A percentile compares a stretch with the other conserved stretches of the same genome.
phyloP scores from a whole-genome alignment of 2,113 vertebrate genomes.

The Riparia riparia region DNA sequence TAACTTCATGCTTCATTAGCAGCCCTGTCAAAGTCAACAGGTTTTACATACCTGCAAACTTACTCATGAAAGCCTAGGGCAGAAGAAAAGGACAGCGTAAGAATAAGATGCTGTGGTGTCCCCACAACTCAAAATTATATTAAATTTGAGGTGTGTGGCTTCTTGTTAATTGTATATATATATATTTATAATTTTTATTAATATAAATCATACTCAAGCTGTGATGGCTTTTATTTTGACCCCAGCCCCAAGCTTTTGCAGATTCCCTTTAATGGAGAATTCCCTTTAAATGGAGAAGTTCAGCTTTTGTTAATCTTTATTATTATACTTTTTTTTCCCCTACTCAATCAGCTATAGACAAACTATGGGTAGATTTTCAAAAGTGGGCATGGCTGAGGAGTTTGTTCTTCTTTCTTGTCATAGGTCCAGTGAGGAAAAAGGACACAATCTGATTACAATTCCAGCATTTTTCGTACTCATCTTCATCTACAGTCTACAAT shows the following conservation, averaged over 20 bases:
- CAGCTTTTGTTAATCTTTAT: not conserved
- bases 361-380: not conserved
- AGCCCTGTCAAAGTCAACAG: not conserved
- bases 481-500: not conserved
- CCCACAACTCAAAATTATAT: not conserved
- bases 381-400: not conserved
- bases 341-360: not conserved
- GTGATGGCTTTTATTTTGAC: not conserved
- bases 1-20: not conserved
- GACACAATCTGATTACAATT: not conserved
- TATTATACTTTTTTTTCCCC: not conserved
- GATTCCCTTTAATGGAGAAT: not conserved
- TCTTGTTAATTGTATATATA: not conserved
- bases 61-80: not conserved
- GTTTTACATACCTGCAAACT: constrained; percentile 27
- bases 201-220: not conserved
- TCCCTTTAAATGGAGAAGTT: not conserved
- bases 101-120: not conserved
- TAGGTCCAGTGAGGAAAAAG: not conserved
- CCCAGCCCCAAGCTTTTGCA: not conserved
- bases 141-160: not conserved
- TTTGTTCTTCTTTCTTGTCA: not conserved
- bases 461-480: not conserved
- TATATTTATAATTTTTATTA: not conserved
- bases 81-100: not conserved